Evolutionary conservation across 2,888 invertebrate genomes (phyloP), one percentile per base, ranked within the genome.

Genomic region (Pammene fasciana): DNA sequence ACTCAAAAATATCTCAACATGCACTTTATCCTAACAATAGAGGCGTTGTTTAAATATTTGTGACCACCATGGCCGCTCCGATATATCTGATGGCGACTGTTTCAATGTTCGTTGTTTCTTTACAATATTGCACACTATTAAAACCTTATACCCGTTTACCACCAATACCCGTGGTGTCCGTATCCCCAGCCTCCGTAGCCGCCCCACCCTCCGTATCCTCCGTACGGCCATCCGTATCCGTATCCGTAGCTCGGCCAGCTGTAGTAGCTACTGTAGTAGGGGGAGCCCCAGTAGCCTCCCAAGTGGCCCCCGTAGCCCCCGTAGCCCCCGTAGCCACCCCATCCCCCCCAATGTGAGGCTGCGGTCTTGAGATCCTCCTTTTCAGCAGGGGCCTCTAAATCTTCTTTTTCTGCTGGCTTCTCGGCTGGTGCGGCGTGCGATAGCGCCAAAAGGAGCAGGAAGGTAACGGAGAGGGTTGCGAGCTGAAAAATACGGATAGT

Each of bases 361-460:
- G 89, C 89, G 0, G 91, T 83, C 72, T 91, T 88, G 0, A 93
- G 78, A 72, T 92, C 92, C 13, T 87, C 89, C 18, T 88, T 86
- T 4, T 86, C 88, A 3, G 83, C 75, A 1, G 78, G 76, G 9
- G 86, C 67, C 60, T 87, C 86, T 55, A 85, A 78, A 16, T 74
- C 61, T 0, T 70, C 71, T 67, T 67, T 80, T 77, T 1, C 77
- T 60, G 76, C 72, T 18, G 76, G 75, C 16, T 80, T 77, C 59
- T 86, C 86, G 0, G 84, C 83, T 0, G 87, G 87, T 0, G 90
- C 90, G 3, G 87, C 82, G n/a, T 80, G 71, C 0, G 81, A 76
- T 11, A 81, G 73, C 7, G 87, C 85, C 26, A 88, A 65, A 41
- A 86, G 72, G 3, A 89, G 75, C 43, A 86, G 76, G 34, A 85